phyloP scores from a whole-genome alignment of 2,888 invertebrate species.

The Conomelus anceps region DNA sequence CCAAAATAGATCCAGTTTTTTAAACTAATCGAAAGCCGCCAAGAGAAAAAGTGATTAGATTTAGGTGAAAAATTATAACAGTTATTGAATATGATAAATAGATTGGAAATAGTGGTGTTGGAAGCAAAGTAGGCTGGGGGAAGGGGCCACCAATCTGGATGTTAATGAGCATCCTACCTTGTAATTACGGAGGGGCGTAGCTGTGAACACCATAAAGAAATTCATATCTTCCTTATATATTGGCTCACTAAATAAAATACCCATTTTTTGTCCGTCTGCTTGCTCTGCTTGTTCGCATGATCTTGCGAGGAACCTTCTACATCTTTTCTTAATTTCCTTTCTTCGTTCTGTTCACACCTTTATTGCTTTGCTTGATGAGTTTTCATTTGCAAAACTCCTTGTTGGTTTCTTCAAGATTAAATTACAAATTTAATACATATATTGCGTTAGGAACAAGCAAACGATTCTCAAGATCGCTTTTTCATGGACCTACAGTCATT shows the following conservation, averaged over 20 bases:
- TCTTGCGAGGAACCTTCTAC: not conserved
- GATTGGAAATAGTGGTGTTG: not conserved
- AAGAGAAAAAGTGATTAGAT: not conserved
- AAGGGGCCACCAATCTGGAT: not conserved
- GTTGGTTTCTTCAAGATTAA: not conserved
- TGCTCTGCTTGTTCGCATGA: not conserved
- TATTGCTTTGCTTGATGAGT: not conserved
- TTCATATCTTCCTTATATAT: slow-evolving; percentile 6
- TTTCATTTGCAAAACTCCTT: not conserved
- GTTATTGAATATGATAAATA: not conserved
- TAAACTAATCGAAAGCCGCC: not conserved
- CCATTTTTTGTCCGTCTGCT: not conserved
- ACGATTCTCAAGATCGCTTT: not conserved
- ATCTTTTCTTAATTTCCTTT: not conserved
- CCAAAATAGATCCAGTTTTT: not conserved
- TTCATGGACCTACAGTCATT: too few relatives aligned
- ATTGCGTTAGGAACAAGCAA: not conserved
- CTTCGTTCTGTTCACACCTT: not conserved
- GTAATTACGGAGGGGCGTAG: not conserved
- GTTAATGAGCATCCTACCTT: not conserved
- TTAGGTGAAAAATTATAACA: not conserved
- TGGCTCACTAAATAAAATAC: slow-evolving; percentile 3
- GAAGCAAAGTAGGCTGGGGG: not conserved
- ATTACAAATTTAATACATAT: not conserved
- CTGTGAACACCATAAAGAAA: slow-evolving; percentile 6